Evolutionary conservation across 2,797 vertebrate species (phyloP).

Genomic region (Labeo calbasu): DNA sequence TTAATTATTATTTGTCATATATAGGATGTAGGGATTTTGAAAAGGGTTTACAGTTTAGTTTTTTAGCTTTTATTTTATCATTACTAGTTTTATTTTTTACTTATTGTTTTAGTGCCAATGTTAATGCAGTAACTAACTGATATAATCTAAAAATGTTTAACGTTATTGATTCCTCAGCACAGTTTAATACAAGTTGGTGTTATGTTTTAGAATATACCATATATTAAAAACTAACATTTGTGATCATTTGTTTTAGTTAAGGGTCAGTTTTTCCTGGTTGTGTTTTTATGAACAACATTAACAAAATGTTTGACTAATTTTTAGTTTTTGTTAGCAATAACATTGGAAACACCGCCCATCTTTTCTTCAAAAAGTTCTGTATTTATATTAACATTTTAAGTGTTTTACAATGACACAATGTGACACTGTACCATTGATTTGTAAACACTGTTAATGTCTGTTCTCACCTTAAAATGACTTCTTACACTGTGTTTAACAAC

Average conservation of each 20-base stretch:
- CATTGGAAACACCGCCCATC: neutral
- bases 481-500: constrained; percentile 14
- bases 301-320: neutral
- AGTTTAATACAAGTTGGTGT: neutral
- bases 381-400: neutral
- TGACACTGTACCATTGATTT: constrained; percentile 7
- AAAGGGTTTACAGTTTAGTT: neutral
- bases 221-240: neutral
- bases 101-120: neutral
- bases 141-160: neutral
- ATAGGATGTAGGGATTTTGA: neutral
- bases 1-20: neutral
- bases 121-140: neutral
- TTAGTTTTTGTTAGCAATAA: neutral
- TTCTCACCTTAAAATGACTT: constrained; percentile 24
- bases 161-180: neutral
- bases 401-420: neutral
- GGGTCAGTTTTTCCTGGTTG: neutral
- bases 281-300: no score
- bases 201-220: neutral
- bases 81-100: no score
- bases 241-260: no score
- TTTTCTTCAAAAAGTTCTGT: neutral
- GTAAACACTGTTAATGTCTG: constrained; percentile 22
- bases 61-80: no score